Percentiles rank a stretch among this genome's conserved stretches.
phyloP scores from a whole-genome alignment of 2,888 invertebrate species.

The Lottia scabra region DNA sequence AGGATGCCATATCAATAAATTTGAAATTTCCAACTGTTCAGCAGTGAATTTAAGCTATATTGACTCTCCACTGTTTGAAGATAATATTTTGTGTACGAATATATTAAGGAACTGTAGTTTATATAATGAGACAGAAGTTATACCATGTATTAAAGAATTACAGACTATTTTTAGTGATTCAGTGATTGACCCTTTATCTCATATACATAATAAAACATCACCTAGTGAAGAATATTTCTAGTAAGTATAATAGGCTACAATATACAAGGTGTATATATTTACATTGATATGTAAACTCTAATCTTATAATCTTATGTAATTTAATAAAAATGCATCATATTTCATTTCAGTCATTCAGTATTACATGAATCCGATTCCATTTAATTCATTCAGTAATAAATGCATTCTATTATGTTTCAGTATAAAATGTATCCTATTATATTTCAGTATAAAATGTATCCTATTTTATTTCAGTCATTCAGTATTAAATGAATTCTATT shows the following conservation, averaged over 20 bases:
- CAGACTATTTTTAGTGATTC: slow-evolving; percentile 24
- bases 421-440: background rate
- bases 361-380: too few species aligned
- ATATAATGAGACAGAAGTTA: slow-evolving; percentile 21
- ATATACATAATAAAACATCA: slow-evolving; percentile 29
- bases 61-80: slow-evolving; percentile 18
- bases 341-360: too few species aligned
- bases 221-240: slow-evolving; percentile 63
- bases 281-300: too few species aligned
- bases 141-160: slow-evolving; percentile 24
- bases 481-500: too few species aligned
- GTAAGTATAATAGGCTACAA: too few species aligned
- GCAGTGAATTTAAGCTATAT: slow-evolving; percentile 42
- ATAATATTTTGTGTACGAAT: slow-evolving; percentile 22
- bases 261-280: too few species aligned
- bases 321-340: too few species aligned
- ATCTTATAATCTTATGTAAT: too few species aligned
- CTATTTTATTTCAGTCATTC: too few species aligned
- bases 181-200: slow-evolving; percentile 12
- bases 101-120: slow-evolving; percentile 26
- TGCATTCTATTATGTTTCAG: too few species aligned
- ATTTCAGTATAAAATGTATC: background rate
- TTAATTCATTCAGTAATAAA: too few species aligned
- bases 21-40: slow-evolving; percentile 46
- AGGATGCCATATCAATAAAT: slow-evolving; percentile 52